Conservation (phyloP, 2,797 vertebrate species). For the Xenops minutus region DNA sequence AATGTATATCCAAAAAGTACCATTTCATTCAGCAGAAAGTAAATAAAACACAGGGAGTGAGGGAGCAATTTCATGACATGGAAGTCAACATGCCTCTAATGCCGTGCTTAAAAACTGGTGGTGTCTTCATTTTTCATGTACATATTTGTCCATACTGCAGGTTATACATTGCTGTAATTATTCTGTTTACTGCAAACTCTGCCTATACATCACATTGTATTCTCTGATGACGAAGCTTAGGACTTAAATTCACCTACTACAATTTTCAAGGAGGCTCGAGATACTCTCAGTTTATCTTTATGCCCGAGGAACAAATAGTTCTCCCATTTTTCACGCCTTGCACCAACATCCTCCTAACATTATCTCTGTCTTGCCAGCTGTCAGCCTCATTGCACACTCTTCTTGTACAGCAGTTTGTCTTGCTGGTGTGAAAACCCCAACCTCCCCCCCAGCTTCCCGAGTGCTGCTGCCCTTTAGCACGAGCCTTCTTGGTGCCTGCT, state of each 20-base stretch:
- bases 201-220: not conserved
- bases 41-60: not conserved
- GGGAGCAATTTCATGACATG: not conserved
- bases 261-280: not conserved
- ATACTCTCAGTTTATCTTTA: not conserved
- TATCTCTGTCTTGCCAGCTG: not conserved
- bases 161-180: not conserved
- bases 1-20: not conserved
- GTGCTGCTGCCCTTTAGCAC: slow-evolving; percentile 38
- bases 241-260: slow-evolving; percentile 1
- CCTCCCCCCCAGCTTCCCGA: not conserved
- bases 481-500: not conserved
- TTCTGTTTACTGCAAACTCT: not conserved
- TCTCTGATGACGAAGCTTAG: not conserved
- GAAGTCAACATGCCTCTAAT: not conserved
- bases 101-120: not conserved
- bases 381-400: slow-evolving; percentile 7
- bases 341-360: not conserved
- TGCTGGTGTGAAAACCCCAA: not conserved
- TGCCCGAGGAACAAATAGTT: not conserved
- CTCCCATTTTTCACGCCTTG: not conserved
- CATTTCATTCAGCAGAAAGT: not conserved
- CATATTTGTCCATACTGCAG: not conserved
- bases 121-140: not conserved
- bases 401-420: not conserved